A percentile compares a stretch with the other conserved stretches of the same genome.
phyloP scores from a whole-genome alignment of 2,113 vertebrate species.

The Forbesichthys papilliferus region DNA sequence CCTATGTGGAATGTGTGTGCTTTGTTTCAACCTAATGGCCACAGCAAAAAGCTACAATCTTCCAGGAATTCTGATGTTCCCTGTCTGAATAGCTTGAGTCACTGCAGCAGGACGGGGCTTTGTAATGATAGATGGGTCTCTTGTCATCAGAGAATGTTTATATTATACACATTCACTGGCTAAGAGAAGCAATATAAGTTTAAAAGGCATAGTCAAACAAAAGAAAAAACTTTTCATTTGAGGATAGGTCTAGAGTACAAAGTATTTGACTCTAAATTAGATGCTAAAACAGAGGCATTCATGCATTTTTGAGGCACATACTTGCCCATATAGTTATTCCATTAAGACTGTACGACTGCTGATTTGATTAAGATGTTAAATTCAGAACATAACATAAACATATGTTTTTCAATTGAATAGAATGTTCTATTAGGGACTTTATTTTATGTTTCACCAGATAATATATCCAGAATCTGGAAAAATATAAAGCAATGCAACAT shows the following conservation, averaged over 20 bases:
- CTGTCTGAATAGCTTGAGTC: slow-evolving; percentile 41
- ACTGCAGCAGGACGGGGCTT: slow-evolving; percentile 29
- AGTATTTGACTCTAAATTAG: slow-evolving; percentile 31
- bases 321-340: slow-evolving; percentile 25
- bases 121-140: slow-evolving; percentile 49
- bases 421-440: neutral
- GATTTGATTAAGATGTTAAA: slow-evolving; percentile 25
- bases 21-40: slow-evolving; percentile 61
- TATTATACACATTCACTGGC: slow-evolving; percentile 42
- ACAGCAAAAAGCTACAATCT: slow-evolving; percentile 38
- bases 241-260: slow-evolving; percentile 6
- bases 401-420: neutral
- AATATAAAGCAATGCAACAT: neutral
- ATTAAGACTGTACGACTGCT: slow-evolving; percentile 17
- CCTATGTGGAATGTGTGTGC: slow-evolving; percentile 56
- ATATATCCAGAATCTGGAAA: neutral
- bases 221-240: slow-evolving; percentile 20
- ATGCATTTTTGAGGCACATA: slow-evolving; percentile 26
- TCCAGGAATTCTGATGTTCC: slow-evolving; percentile 52
- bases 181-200: slow-evolving; percentile 28
- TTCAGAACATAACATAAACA: slow-evolving; percentile 15
- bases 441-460: slow-evolving; percentile 2
- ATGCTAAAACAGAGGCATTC: slow-evolving; percentile 34
- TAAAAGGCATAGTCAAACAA: slow-evolving; percentile 41
- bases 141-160: slow-evolving; percentile 64